Evolutionary conservation across 2,888 invertebrate genomes (phyloP), one percentile per base, ranked within the genome.

Genomic region (Leptinotarsa juncta): DNA sequence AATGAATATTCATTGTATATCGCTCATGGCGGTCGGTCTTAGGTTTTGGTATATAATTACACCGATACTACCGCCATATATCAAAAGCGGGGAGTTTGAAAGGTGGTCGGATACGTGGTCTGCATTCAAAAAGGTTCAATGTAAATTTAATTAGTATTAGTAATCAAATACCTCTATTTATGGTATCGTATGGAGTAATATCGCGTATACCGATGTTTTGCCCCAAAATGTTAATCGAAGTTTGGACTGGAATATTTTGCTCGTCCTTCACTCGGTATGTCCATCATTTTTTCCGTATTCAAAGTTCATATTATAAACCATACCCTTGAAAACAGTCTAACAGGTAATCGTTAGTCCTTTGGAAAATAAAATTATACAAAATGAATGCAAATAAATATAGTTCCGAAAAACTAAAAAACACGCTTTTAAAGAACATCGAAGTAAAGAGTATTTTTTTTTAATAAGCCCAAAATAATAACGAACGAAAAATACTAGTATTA

Each of bases 1-100:
- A 84, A 86, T 86, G 86, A 86, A 86, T 86, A 86, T 86, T 86
- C 86, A 86, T 86, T 84, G 85, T 84, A 80, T 80, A 80, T 80
- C 79, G 83, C 84, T 82, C 82, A 79, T 81, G 82, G 84, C 83
- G 82, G 83, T 84, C 81, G 85, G 84, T 85, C 85, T 84, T 83
- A 85, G 86, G 84, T 83, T 84, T 83, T 82, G 82, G 84, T 84
- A 83, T 84, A 86, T 86, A 86, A 86, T 86, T 86, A 86, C 84
- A 80, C 78, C 83, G 82, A 82, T 82, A 83, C 81, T 74, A 75
- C 78, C 82, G 81, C 83, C 81, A 85, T 86, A 85, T 85, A 86
- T 86, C 86, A 86, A 85, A 86, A 85, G 84, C 84, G 82, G 69
- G 42, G 82, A 82, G 84, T 85, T 84, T 84, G 85, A 85, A 86